phyloP scores from a whole-genome alignment of 2,113 vertebrate species.

The Campylomormyrus numenius region DNA sequence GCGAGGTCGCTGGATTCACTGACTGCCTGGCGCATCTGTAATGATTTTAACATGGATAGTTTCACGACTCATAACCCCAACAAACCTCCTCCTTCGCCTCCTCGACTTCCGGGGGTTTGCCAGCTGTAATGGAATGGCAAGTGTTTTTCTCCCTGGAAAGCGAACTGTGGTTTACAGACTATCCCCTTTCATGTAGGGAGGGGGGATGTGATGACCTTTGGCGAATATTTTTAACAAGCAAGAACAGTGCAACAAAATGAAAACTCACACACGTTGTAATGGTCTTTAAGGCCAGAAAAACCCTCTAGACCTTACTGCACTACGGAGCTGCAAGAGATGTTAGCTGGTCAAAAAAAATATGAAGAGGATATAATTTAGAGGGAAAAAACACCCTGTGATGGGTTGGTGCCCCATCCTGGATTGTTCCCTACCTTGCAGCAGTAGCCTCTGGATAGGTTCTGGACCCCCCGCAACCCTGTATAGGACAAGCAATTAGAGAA shows the following conservation, averaged over 20 bases:
- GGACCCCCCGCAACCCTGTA: too few relatives aligned
- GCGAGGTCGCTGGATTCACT: background rate
- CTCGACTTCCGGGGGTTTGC: background rate
- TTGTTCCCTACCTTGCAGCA: too few relatives aligned
- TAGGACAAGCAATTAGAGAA: too few relatives aligned
- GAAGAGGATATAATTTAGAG: background rate
- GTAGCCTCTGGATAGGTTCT: too few relatives aligned
- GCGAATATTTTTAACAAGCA: background rate
- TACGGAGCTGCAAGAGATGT: background rate
- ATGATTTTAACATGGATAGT: background rate
- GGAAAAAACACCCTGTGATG: too few relatives aligned
- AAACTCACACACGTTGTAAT: background rate
- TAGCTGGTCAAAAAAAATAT: background rate
- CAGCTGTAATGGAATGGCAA: background rate
- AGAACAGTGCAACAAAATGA: background rate
- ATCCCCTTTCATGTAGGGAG: background rate
- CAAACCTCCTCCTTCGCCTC: background rate
- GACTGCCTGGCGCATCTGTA: conserved; percentile 21
- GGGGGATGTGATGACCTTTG: background rate
- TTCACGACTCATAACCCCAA: background rate
- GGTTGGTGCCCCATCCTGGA: too few relatives aligned
- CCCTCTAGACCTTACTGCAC: background rate
- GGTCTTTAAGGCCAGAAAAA: background rate
- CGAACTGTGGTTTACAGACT: background rate
- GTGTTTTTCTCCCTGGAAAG: background rate